Evolutionary conservation across 64 coral and sea anemone genomes (phyloP), one percentile per base, ranked within the genome.

Genomic region (Montipora foliosa): DNA sequence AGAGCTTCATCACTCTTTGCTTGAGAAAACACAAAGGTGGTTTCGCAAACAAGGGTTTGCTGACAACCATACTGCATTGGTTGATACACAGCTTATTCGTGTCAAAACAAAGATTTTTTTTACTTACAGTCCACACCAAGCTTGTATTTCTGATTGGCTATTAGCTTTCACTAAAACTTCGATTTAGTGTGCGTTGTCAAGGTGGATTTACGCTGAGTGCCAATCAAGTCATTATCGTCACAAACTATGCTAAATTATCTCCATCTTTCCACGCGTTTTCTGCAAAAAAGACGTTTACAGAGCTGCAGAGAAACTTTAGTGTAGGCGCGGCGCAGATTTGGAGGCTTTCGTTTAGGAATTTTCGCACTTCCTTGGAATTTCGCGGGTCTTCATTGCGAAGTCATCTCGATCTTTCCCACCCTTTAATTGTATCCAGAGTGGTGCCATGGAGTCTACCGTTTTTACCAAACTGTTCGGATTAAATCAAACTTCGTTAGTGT

Each of bases 401-500:
- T 37, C 37, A 1, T 37, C 37, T 37, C 37, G 37, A 37, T 37
- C 37, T 37, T 37, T 37, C 37, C 37, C 37, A 37, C 37, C 37
- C 2, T 37, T 37, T 57, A 11, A 57, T 60, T 58, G 51, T 64
- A 86, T 69, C 45, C 8, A 16, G 19, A 17, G 46, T 86, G 82
- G 82, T 71, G 82, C 82, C 82, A 50, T 17, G 10, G 15, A 19
- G 82, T 86, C 82, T 70, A 44, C 71, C 44, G 59, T 52, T 2
- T 8, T 84, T 84, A 84, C 47, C 81, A 84, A 84, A 58, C 62
- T 84, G 25, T 37, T 3, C 61, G 81, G 81, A 84, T 86, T 50
- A 86, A 86, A 19, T 72, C 82, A 86, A 86, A 71, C 17, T 86
- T 86, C 17, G 46, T 86, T 71, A 24, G 17, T 71, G 17, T 86